phyloP scores from a whole-genome alignment of 2,113 vertebrate genomes.

The Prochilodus magdalenae region DNA sequence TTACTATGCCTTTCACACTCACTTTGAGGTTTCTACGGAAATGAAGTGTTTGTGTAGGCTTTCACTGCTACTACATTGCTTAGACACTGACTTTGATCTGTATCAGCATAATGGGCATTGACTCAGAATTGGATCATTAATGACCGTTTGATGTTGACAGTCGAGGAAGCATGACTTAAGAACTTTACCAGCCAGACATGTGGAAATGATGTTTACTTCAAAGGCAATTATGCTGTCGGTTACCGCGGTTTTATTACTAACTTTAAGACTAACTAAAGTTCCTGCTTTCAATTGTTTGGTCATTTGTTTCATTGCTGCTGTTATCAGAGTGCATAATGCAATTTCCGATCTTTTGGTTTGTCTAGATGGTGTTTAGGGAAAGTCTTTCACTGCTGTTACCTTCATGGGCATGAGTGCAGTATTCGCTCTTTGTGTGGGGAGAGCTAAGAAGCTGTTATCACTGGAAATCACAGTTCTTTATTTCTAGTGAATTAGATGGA shows the following conservation, averaged over 20 bases:
- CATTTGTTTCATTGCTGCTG: not conserved
- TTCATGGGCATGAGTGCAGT: not conserved
- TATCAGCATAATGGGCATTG: not conserved
- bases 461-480: not conserved
- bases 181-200: not conserved
- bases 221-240: not conserved
- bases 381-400: not conserved
- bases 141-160: not conserved
- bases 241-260: too few relatives aligned
- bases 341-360: not conserved
- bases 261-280: too few relatives aligned
- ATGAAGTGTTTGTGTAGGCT: constrained; percentile 9
- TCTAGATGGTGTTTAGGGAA: not conserved
- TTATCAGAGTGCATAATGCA: too few relatives aligned
- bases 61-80: constrained; percentile 7
- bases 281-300: not conserved
- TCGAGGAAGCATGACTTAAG: not conserved
- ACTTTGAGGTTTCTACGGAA: not conserved
- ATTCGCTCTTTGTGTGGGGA: constrained; percentile 13
- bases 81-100: not conserved
- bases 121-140: not conserved
- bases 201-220: not conserved
- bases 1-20: not conserved
- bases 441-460: constrained; percentile 30
- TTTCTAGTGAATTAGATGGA: constrained; percentile 4